Base-by-base conservation (phyloP, 2,888 invertebrate species). In the Liopterus haemorrhoidalis region DNA sequence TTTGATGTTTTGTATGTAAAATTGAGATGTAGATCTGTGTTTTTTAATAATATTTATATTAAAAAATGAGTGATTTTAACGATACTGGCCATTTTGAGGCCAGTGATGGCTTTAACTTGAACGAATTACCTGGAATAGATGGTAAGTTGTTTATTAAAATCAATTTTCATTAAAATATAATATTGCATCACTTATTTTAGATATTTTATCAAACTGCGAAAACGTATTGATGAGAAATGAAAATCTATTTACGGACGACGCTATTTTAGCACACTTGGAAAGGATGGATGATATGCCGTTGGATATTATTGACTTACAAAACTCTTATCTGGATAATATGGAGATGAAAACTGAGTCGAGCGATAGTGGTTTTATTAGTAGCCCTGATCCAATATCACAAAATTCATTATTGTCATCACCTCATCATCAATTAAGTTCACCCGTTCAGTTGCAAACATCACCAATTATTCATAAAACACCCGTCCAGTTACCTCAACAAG, bases 51-150 rank as follows among this genome's bases (percentile, higher is more conserved):
- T 60, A 64, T 69, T 37, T 20, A 28, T 39, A 15, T 16, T 25
- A 45, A 45, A 19, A 57, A 45, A 50, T 48, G 31, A 33, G 43
- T 40, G 42, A 44, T 51, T 54, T 44, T 46, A 66, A 66, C 39
- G 62, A 63, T 53, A 58, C 52, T 59, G 61, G 68, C 46, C 66
- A 65, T 59, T 72, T 74, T 59, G 60, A 67, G 44, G 52, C 67
- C 4, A 65, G 59, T 52, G 78, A 79, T 57, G 76, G 75, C 40
- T 82, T 82, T 61, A 79, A 79, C 65, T 70, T 81, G 21, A 75
- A 76, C 51, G 83, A 82, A 59, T 72, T 83, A 32, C 72, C 75
- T 55, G 82, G 79, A 61, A 74, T 83, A 54, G 82, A 83, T 68
- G 83, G 83, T 81, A 71, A 68, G 67, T 63, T 49, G 39, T 35